Conservation (phyloP, 2,113 vertebrate species). For the Sisor rabdophorus region DNA sequence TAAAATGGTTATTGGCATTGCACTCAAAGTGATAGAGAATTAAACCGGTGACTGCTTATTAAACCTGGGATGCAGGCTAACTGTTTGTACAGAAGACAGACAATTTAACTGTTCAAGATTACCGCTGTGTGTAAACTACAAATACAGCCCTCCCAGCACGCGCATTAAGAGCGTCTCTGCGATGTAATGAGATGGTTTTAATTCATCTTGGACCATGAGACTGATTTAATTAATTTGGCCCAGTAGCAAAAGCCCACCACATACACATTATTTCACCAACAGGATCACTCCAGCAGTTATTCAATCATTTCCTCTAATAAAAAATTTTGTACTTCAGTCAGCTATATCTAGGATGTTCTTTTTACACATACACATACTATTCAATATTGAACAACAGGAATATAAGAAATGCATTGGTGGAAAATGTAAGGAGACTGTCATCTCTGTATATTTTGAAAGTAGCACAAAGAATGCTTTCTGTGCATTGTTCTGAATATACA, state of each 20-base stretch:
- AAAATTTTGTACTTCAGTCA: conserved; percentile 51
- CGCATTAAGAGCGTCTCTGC: conserved; percentile 53
- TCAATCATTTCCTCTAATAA: conserved; percentile 68
- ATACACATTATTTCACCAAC: conserved; percentile 29
- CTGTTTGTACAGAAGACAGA: neutral
- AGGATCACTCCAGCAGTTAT: conserved; percentile 23
- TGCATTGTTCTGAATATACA: neutral
- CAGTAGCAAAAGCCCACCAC: conserved; percentile 63
- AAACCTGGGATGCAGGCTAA: neutral
- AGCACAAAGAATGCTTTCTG: neutral
- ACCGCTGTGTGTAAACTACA: conserved; percentile 25
- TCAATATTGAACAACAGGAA: neutral
- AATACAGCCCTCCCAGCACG: conserved; percentile 47
- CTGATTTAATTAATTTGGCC: conserved; percentile 70
- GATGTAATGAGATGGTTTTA: conserved; percentile 66
- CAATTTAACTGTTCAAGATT: neutral
- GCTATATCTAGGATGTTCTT: conserved; percentile 16
- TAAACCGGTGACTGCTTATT: conserved; percentile 2
- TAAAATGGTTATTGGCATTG: neutral
- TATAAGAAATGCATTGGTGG: neutral
- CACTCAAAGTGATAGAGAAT: neutral
- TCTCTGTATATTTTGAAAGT: neutral
- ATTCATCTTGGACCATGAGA: conserved; percentile 66
- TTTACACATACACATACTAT: neutral
- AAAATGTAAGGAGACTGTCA: neutral